Percentiles rank a stretch among this genome's conserved stretches.
Evolutionary conservation across 2,113 vertebrate genomes (phyloP).

Genomic region (Meriones unguiculatus): DNA sequence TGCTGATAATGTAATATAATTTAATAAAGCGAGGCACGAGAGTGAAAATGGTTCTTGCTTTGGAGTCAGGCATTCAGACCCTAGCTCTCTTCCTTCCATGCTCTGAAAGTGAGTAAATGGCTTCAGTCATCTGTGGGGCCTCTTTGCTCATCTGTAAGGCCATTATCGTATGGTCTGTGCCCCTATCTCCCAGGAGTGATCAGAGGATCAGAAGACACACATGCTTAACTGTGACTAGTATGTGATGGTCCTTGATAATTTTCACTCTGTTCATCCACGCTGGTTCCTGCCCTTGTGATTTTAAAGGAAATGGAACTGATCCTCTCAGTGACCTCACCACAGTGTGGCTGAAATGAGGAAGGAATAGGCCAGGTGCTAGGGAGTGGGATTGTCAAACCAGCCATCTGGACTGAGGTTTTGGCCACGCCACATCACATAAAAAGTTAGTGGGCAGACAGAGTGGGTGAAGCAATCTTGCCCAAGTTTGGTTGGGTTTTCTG

Average conservation of each 20-base stretch:
- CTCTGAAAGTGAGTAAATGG: neutral
- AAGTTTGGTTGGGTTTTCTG: neutral
- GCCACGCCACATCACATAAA: neutral
- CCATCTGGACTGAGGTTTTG: neutral
- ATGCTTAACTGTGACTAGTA: neutral
- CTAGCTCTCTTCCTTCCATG: neutral
- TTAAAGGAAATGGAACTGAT: neutral
- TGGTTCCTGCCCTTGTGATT: neutral
- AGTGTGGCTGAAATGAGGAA: neutral
- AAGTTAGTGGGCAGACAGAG: neutral
- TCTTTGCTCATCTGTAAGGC: neutral
- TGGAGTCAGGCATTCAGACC: neutral
- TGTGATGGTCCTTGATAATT: neutral
- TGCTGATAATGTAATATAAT: neutral
- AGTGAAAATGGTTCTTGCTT: neutral
- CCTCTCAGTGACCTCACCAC: neutral
- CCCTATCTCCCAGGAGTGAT: neutral
- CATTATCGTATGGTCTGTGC: neutral
- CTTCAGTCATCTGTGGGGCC: neutral
- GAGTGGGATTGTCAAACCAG: neutral
- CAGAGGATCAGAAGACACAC: neutral
- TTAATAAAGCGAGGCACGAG: neutral
- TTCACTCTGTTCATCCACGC: neutral
- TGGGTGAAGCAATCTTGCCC: neutral
- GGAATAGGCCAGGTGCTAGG: neutral